Percentiles rank a stretch among this genome's conserved stretches.
Evolutionary conservation across 2,888 invertebrate species (phyloP).

Genomic region (Aspidiotus rigidus): DNA sequence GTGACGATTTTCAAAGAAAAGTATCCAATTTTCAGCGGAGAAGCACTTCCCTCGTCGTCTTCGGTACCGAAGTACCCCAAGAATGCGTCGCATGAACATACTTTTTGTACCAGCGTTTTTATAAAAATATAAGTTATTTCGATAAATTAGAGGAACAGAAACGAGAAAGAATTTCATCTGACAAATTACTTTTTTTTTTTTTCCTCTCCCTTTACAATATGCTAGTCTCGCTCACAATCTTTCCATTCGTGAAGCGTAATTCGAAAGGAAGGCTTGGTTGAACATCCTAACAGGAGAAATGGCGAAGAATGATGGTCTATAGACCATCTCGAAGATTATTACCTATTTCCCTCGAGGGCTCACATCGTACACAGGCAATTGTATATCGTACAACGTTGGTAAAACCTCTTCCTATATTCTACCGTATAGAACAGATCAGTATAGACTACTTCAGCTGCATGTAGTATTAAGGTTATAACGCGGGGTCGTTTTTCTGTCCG

Average conservation of each 20-base stretch:
- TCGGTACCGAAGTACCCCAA: too few species aligned
- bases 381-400: not conserved
- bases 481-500: not conserved
- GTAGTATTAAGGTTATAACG: not conserved
- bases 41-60: too few species aligned
- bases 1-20: too few species aligned
- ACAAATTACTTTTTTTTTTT: constrained; percentile 1
- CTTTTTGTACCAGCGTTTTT: too few species aligned
- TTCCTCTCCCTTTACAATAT: not conserved
- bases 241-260: not conserved
- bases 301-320: not conserved
- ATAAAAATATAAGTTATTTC: not conserved
- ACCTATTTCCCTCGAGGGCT: constrained; percentile 4
- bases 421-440: not conserved
- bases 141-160: not conserved
- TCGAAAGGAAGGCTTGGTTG: not conserved
- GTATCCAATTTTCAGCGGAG: too few species aligned
- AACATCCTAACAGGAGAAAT: not conserved
- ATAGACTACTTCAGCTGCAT: not conserved
- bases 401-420: too few species aligned
- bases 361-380: not conserved
- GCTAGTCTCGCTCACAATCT: not conserved
- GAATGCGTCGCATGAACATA: too few species aligned
- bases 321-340: constrained; percentile 4
- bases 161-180: not conserved